Conservation (phyloP, 2,113 vertebrate species). For the Tragelaphus strepsiceros region DNA sequence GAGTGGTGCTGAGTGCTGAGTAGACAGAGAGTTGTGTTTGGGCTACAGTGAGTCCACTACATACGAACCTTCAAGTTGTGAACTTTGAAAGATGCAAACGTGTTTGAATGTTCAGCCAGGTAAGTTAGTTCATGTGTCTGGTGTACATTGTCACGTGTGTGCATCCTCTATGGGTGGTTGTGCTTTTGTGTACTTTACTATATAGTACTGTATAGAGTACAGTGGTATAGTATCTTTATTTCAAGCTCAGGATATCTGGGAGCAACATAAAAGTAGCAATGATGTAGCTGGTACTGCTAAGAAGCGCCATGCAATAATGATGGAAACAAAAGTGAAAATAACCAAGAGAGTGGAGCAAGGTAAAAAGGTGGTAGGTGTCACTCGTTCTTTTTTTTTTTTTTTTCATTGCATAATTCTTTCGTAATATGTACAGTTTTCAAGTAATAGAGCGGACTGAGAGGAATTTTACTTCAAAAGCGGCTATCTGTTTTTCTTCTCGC, state of each 20-base stretch:
- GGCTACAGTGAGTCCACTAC: background rate
- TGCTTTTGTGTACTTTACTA: background rate
- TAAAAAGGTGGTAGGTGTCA: background rate
- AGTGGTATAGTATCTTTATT: background rate
- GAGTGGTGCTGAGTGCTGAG: background rate
- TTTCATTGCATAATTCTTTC: constrained; percentile 77
- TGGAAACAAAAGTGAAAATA: background rate
- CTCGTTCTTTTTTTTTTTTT: no score
- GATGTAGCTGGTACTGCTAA: background rate
- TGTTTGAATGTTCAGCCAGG: background rate
- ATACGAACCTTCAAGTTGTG: background rate
- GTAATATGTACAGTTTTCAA: constrained; percentile 77
- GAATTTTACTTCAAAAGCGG: constrained; percentile 49
- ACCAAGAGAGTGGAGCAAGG: background rate
- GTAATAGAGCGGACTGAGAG: constrained; percentile 75
- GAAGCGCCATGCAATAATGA: background rate
- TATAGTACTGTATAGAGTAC: background rate
- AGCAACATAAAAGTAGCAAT: background rate
- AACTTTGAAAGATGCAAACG: background rate
- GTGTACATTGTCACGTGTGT: background rate
- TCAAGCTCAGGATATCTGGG: background rate
- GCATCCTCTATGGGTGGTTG: background rate
- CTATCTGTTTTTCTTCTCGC: constrained; percentile 96
- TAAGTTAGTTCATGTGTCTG: background rate
- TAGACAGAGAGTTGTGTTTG: background rate